A percentile compares a stretch with the other conserved stretches of the same genome.
phyloP scores from a whole-genome alignment of 2,888 invertebrate species.

The Drosophila neotestacea region DNA sequence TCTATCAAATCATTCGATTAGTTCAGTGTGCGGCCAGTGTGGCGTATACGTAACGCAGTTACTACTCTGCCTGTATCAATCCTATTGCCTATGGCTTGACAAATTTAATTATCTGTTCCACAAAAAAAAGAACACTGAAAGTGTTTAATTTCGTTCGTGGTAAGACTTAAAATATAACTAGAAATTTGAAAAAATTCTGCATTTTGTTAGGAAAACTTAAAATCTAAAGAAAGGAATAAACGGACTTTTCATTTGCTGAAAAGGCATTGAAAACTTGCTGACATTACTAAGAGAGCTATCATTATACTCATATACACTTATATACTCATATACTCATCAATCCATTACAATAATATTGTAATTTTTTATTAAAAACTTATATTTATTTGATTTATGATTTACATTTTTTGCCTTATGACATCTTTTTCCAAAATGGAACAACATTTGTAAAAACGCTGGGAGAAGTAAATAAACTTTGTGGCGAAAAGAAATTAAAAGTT shows the following conservation, averaged over 20 bases:
- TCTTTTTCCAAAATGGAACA: not conserved
- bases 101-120: not conserved
- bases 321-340: too few species aligned
- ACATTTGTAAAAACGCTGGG: not conserved
- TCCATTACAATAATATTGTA: too few species aligned
- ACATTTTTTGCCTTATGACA: too few species aligned
- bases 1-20: conserved; percentile 15
- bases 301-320: too few species aligned
- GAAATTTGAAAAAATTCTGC: too few species aligned
- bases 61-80: conserved; percentile 13
- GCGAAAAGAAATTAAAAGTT: not conserved
- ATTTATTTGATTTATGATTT: too few species aligned
- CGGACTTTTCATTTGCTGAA: not conserved
- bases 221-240: not conserved
- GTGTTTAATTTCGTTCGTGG: not conserved
- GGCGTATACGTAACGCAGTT: conserved; percentile 43
- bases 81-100: not conserved
- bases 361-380: too few species aligned
- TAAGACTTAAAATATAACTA: too few species aligned
- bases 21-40: not conserved
- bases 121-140: not conserved
- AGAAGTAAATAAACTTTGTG: not conserved
- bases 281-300: not conserved
- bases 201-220: too few species aligned
- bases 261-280: not conserved